Conservation (phyloP, 2,888 invertebrate species). For the Melieria picta region DNA sequence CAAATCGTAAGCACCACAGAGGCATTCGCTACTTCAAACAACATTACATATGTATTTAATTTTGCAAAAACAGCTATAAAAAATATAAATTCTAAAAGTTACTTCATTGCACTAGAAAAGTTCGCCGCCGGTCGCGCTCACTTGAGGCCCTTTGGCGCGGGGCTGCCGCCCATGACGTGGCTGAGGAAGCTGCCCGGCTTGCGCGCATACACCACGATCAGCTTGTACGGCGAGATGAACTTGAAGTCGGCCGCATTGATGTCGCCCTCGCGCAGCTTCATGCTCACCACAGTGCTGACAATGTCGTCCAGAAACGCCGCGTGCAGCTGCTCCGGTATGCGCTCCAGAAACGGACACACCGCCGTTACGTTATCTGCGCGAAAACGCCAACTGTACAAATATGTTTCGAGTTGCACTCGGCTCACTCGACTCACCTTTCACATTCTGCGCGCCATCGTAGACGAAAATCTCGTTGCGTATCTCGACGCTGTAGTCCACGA, state of each 20-base stretch:
- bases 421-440: slow-evolving; percentile 36
- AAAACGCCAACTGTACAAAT: neutral
- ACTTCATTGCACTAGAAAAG: neutral
- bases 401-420: neutral
- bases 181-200: slow-evolving; percentile 54
- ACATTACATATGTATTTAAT: too few relatives aligned
- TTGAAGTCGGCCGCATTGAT: slow-evolving; percentile 55
- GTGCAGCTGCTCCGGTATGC: slow-evolving; percentile 73
- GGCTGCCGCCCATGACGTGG: slow-evolving; percentile 22
- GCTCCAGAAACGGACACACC: slow-evolving; percentile 75
- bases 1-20: too few relatives aligned
- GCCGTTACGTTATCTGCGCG: slow-evolving; percentile 73
- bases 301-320: slow-evolving; percentile 74
- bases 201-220: slow-evolving; percentile 68
- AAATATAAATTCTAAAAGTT: too few relatives aligned
- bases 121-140: neutral
- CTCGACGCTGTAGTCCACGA: slow-evolving; percentile 39
- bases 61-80: too few relatives aligned
- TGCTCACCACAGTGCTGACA: slow-evolving; percentile 60
- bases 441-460: slow-evolving; percentile 41
- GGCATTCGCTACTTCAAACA: too few relatives aligned
- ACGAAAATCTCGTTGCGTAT: slow-evolving; percentile 38
- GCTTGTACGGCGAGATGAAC: slow-evolving; percentile 67
- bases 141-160: neutral
- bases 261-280: slow-evolving; percentile 55